These are phyloP conservation scores for Cirrhinus molitorella DNA, from an alignment of 2,797 vertebrate species.

Conservation along the genomic window DNA sequence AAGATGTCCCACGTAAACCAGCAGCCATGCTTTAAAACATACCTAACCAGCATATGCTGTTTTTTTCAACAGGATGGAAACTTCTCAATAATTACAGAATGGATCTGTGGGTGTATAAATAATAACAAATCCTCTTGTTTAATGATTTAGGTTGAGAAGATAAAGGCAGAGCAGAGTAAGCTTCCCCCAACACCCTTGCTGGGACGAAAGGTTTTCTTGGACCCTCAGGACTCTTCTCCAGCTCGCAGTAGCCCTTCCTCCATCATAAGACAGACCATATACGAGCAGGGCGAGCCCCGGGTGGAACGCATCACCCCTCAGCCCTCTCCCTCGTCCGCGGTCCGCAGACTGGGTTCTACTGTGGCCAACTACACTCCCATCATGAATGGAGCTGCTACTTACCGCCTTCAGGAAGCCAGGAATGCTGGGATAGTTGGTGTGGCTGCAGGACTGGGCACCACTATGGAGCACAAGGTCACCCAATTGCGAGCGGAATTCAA, in stretches of 20 bases:
- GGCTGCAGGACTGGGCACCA: conserved; percentile 68
- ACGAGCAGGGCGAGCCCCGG: conserved; percentile 81
- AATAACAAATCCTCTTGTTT: background rate
- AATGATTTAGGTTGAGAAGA: conserved; percentile 86
- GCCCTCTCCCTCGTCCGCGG: conserved; percentile 66
- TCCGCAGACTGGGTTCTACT: conserved; percentile 71
- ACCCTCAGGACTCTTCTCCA: conserved; percentile 78
- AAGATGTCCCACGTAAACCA: no score
- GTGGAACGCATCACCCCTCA: conserved; percentile 73
- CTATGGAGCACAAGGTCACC: conserved; percentile 45
- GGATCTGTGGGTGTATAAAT: background rate
- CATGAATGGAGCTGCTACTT: conserved; percentile 75
- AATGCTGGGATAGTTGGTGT: conserved; percentile 67
- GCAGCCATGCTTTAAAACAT: no score
- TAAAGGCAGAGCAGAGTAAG: conserved; percentile 89
- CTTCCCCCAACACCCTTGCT: conserved; percentile 90
- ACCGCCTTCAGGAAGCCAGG: conserved; percentile 69
- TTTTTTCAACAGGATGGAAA: no score
- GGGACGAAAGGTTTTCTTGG: conserved; percentile 90
- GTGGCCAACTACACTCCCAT: conserved; percentile 78
- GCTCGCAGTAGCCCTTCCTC: conserved; percentile 73
- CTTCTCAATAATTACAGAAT: no score
- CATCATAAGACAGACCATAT: conserved; percentile 81
- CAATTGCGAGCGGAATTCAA: conserved; percentile 34
- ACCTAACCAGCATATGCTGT: no score